A percentile compares a stretch with the other conserved stretches of the same genome.
phyloP scores from a whole-genome alignment of 1,140 invertebrate genomes.

The Trichonephila clavipes region DNA sequence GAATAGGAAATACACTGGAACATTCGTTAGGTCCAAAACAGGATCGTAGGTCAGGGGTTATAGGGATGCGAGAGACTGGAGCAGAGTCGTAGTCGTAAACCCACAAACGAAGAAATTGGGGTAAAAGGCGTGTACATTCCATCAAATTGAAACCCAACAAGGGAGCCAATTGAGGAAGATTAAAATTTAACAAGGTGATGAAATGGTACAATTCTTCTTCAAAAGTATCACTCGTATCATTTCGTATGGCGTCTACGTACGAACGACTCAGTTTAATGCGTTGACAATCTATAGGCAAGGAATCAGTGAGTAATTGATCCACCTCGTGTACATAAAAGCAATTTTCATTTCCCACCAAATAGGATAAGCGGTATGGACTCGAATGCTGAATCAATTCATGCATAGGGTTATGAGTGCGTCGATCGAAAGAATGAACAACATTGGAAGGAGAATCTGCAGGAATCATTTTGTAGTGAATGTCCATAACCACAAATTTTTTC shows the following conservation, averaged over 20 bases:
- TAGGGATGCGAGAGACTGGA: background rate
- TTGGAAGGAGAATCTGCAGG: background rate
- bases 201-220: too few species aligned
- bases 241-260: too few species aligned
- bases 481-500: background rate
- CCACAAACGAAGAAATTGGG: background rate
- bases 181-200: too few species aligned
- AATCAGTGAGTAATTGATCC: background rate
- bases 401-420: background rate
- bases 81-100: background rate
- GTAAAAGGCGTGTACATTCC: background rate
- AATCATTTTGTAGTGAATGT: constrained; percentile 1
- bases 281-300: background rate
- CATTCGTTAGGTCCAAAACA: background rate
- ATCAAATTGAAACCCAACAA: too few species aligned
- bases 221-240: too few species aligned
- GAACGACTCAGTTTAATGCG: background rate
- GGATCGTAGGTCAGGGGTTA: background rate
- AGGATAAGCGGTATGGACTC: background rate
- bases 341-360: background rate
- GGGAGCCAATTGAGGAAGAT: too few species aligned
- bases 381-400: background rate
- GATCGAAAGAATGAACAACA: background rate
- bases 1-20: background rate
- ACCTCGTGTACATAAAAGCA: background rate